Evolutionary conservation across 2,797 vertebrate genomes (phyloP), one percentile per base, ranked within the genome.

Genomic region (Buceros bicornis): DNA sequence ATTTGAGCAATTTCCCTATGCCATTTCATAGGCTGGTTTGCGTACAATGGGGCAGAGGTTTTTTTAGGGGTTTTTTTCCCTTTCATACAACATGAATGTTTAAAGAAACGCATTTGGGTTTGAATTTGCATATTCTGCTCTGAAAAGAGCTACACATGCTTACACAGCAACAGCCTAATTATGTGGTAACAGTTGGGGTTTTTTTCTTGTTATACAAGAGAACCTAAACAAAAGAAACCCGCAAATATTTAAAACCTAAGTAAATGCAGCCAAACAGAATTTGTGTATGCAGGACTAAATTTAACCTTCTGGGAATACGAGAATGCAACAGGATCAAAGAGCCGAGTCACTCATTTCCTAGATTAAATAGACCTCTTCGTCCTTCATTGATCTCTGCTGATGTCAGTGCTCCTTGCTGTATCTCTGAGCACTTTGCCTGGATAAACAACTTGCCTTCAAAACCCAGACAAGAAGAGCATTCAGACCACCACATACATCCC

Each of bases 281-380:
- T 91, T 93, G 94, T 94, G 93, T 92, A 95, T 93, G 89, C 78
- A 91, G 87, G 90, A 89, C 96, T 97, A 97, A 96, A 94, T 96
- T 92, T 97, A 97, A 95, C 93, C 83, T 90, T 90, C 81, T 95
- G 92, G 78, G 91, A 95, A 95, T 89, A 94, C 10, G 56, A 94
- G 95, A 96, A 95, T 76, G 94, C 84, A 95, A 73, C 11, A 93
- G 95, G 96, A 97, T 97, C 97, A 97, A 97, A 97, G 97, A 96
- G 82, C 71, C 90, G 93, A 95, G 97, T 97, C 96, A 95, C 73
- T 97, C 79, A 97, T 97, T 97, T 92, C 95, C 94, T 94, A 96
- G 89, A 92, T 97, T 96, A 97, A 95, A 94, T 93, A 95, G 96
- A 64, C 74, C 61, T 93, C 89, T 86, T 86, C 43, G 0, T 95